Evolutionary conservation across 2,113 vertebrate genomes (phyloP), one percentile per base, ranked within the genome.

Genomic region (Columba janthina): DNA sequence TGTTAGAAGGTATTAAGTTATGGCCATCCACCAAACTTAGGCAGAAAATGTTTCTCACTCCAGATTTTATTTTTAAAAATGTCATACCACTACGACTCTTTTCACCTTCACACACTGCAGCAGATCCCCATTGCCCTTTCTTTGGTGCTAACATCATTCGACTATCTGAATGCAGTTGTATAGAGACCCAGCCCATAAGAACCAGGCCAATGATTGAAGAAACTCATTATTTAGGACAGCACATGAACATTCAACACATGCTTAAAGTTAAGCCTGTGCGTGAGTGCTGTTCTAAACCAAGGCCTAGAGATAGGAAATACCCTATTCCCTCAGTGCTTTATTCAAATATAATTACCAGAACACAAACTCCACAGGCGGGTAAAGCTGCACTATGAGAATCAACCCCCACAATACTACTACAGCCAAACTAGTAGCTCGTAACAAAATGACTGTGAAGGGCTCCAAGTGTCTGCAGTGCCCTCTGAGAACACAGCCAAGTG

Each of bases 361-460:
- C 36, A 77, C n/a, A 72, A 61, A 69, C 22, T 66, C 50, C 5
- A 0, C 0, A 9, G 10, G 0, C 32, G 4, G 1, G 12, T 46
- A 61, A 72, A 74, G 58, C 70, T 69, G n/a, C 61, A 26, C 29
- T 36, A n/a, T 34, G 46, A 89, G 76, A 84, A 60, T 10, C 61
- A 74, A 12, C 7, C 3, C 26, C 12, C 58, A 57, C 25, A 26
- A 26, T 3, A 69, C 22, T 1, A 32, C 31, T 14, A 11, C 2
- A 88, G 50, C 36, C 50, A 50, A 25, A 12, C 46, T 4, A 40
- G 69, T 4, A 79, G 40, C 28, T 34, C 28, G 26, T 40, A 40
- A 61, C 28, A 18, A 58, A 56, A 66, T 5, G 44, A 32, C n/a
- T 64, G 20, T 22, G 61, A 57, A 81, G n/a, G 89, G 50, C 48